Base-by-base conservation (phyloP, 2,797 vertebrate genomes). In the Crotalus adamanteus region DNA sequence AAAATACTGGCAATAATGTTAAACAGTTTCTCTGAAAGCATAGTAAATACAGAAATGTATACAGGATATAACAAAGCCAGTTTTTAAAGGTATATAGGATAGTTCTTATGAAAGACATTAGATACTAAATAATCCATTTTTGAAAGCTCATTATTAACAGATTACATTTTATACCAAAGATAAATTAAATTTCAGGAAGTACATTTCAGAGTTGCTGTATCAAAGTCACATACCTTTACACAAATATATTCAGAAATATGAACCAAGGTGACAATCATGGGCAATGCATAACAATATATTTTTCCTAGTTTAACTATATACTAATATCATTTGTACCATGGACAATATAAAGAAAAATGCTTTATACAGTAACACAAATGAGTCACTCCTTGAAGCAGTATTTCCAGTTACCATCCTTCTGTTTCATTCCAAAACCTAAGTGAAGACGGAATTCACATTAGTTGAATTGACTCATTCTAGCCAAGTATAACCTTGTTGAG, bases 221-320 rank as follows among this genome's bases (percentile, higher is more conserved):
- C 25, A 61, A 61, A 86, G 60, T n/a, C 22, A 88, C 18, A 25
- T 88, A 51, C 31, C 25, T 2, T 31, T 86, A 86, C 55, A 86
- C 2, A 53, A 60, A 83, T 28, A 83, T 61, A 26, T 0, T 26
- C 0, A 0, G 85, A 78, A 51, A 86, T 87, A 0, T 0, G 28
- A 86, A 28, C n/a, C 69, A 57, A 73, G 0, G 0, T 31, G 42
- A 37, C 3, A 0, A 6, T 42, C 25, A 9, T 18, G 86, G 26
- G 31, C 3, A 7, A 89, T 51, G 25, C 18, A 51, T 88, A 59
- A 73, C 61, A 55, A 8, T 85, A 92, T 6, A 85, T 89, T 69
- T 37, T 87, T 28, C 25, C 20, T 51, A 18, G 37, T 55, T 73
- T 26, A 53, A 55, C 2, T 55, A 28, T 22, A 26, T 55, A 73